Evolutionary conservation across 1,140 invertebrate species (phyloP), one percentile per base, ranked within the genome.

Genomic region (Rhopalosiphum maidis): DNA sequence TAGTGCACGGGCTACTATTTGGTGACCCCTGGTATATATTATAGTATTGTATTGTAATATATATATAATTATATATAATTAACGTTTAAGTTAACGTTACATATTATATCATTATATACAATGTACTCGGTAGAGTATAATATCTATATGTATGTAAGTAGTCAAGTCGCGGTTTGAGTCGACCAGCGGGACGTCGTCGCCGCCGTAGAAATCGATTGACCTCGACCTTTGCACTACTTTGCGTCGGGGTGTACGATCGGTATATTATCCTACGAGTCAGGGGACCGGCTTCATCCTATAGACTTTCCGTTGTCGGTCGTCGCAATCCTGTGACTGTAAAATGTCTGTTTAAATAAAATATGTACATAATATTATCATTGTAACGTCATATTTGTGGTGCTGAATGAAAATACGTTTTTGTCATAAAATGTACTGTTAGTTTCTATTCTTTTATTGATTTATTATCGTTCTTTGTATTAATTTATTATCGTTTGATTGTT

Each of bases 381-480:
- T 77, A n/a, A 77, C n/a, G 60, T 77, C 15, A 35, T 88, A 88
- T 51, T 41, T 35, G 30, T 51, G 87, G 87, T 89, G 87, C 87
- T 89, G 87, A 37, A 37, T 55, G 48, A 54, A 54, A 87, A 85
- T 85, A 30, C n/a, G 30, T 88, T 88, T 88, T 88, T 21, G 46
- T 87, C n/a, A 48, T 88, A 48, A 88, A 48, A 88, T 48, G 60
- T 77, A n/a, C 60, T 77, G 30, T 77, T 77, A n/a, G 60, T 77
- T n/a, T n/a, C 60, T 77, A n/a, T 77, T 77, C 60, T 77, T 77
- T 35, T 77, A 77, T 77, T 77, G 18, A 48, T 88, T 88, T 88
- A 88, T 88, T 51, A 35, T 30, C 23, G 60, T 77, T 77, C 60
- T 77, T 6, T 37, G 8, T 85, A 85, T 85, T 85, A 37, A 85